Evolutionary conservation across 2,113 vertebrate species (phyloP), one percentile per base, ranked within the genome.

Genomic region (Indri indri): DNA sequence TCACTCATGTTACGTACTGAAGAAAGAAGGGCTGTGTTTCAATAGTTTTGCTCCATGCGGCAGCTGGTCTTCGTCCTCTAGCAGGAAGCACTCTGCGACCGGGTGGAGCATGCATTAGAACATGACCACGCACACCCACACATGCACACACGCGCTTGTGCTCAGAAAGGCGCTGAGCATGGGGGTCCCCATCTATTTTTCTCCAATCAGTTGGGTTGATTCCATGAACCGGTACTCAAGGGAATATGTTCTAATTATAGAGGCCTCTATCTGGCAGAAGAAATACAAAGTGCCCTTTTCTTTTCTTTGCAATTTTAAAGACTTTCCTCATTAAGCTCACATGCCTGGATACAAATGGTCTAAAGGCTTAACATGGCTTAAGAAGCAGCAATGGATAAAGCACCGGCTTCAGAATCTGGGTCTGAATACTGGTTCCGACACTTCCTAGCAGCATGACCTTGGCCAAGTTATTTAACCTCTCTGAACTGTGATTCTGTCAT

Each of bases 291-390:
- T 14, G 17, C 80, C 54, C 42, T 37, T 42, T 98, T 96, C 34
- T 92, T 95, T 96, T 23, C 1, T 91, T 90, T 79, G 47, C 97
- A 96, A 95, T 86, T 2, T 12, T 74, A n/a, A 61, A 85, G 91
- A 96, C 84, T 97, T 83, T 96, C 96, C 92, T 92, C 94, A 88
- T 90, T 93, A 95, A 96, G 97, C 96, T 96, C 50, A 97, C 4
- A 34, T 37, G 88, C 30, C 34, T 40, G 47, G 92, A 95, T 94
- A 97, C 97, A 98, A 98, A 84, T 34, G 95, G 85, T 76, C 80
- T 96, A 92, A 97, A 93, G 70, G 45, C 87, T 91, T 73, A 65
- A 40, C 52, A 37, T 3, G 59, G 70, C 70, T 82, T 80, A 27
- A 34, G 18, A 70, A 25, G 82, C 50, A 25, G 30, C 91, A 12